A percentile compares a stretch with the other conserved stretches of the same genome.
phyloP scores from a whole-genome alignment of 2,797 vertebrate genomes.

The Molossus alvarezi region DNA sequence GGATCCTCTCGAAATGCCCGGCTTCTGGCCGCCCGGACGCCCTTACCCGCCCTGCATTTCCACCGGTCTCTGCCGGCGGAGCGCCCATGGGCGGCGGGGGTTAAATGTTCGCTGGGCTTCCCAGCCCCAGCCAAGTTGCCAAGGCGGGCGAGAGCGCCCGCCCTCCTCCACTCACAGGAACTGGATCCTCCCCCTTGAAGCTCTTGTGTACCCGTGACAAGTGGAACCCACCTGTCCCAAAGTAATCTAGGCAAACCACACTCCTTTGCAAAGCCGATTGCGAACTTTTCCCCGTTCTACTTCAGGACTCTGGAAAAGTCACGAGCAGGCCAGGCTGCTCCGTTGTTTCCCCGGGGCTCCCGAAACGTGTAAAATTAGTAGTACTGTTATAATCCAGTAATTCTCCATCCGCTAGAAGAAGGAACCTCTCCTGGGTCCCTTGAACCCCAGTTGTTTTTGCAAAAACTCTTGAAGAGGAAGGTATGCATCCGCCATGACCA shows the following conservation, averaged over 20 bases:
- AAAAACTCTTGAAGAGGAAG: no score
- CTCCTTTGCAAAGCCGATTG: not conserved
- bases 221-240: not conserved
- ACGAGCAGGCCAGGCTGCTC: not conserved
- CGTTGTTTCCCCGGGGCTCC: no score
- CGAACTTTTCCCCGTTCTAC: not conserved
- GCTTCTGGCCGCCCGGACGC: not conserved
- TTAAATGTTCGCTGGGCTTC: not conserved
- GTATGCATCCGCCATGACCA: no score
- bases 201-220: not conserved
- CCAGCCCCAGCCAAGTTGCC: not conserved
- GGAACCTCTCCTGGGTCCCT: no score
- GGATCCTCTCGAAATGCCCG: not conserved
- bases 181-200: not conserved
- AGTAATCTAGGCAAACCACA: not conserved
- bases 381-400: no score
- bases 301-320: not conserved
- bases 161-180: not conserved
- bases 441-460: no score
- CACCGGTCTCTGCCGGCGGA: not conserved
- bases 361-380: not conserved
- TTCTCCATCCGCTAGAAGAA: no score
- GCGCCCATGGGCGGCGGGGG: not conserved
- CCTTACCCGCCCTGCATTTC: rapidly evolving
- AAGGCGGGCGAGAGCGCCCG: rapidly evolving